Conservation (phyloP, 2,797 vertebrate genomes). For the Cygnus olor region DNA sequence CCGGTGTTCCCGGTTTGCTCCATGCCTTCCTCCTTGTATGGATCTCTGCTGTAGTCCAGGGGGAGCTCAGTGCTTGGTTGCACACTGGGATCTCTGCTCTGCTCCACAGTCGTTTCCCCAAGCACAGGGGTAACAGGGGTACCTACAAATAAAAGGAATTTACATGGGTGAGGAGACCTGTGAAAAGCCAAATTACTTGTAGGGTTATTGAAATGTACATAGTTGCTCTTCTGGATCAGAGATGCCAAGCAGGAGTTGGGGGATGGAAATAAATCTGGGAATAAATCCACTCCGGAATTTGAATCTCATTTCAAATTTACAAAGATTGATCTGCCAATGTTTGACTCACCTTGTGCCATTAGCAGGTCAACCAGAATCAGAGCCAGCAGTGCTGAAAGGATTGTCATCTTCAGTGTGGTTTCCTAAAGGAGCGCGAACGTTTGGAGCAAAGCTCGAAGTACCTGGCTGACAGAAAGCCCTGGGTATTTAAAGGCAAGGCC, state of each 20-base stretch:
- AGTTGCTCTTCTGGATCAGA: not conserved
- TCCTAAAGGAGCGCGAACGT: not conserved
- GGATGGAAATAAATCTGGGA: not conserved
- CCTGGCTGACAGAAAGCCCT: not conserved
- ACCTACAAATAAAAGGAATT: constrained; percentile 1
- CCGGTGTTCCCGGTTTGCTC: not conserved
- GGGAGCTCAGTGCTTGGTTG: not conserved
- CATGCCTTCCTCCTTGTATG: not conserved
- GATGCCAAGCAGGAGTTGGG: not conserved
- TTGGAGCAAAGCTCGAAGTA: not conserved
- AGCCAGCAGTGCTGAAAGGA: not conserved
- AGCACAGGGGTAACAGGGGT: not conserved
- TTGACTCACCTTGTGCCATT: constrained; percentile 33
- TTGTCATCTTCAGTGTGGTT: not conserved
- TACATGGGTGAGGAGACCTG: not conserved
- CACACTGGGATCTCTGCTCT: not conserved
- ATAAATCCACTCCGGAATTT: not conserved
- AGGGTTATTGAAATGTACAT: not conserved
- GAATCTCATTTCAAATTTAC: not conserved
- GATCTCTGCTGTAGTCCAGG: not conserved
- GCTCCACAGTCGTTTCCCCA: not conserved
- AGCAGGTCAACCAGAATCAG: constrained; percentile 18
- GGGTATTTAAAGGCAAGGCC: constrained; percentile 43
- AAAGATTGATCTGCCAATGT: not conserved
- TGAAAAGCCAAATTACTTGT: not conserved